Base-by-base conservation (phyloP, 2,888 invertebrate genomes). In the Thereva nobilitata region DNA sequence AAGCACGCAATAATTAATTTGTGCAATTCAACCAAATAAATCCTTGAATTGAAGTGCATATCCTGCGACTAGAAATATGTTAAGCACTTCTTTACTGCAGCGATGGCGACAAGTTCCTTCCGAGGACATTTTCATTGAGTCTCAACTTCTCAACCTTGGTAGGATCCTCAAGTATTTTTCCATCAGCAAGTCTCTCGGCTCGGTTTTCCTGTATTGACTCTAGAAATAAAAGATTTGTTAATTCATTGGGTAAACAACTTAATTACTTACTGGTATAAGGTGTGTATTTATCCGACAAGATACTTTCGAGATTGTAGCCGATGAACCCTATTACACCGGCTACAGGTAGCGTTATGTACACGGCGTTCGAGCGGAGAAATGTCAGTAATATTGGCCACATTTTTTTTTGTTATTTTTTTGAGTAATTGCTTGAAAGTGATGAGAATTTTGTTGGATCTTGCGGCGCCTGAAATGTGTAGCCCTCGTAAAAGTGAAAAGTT, bases 241-340 rank as follows among this genome's bases (percentile, higher is more conserved):
- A 54, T 35, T 38, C 6, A 5, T 4, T 47, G 7, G 41, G 1
- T 35, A 41, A 42, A 41, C 12, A 6, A 10, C 5, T 41, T n/a
- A 55, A 38, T 6, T 12, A 83, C 85, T 85, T 78, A 89, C 89
- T 85, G 71, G 82, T 88, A 73, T 86, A 89, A 0, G 91, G 91
- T 8, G 91, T 92, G 75, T 90, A 89, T 83, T 84, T 87, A 76
- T 88, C 88, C 0, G 91, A 91, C 5, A 92, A 56, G 68, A 85
- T 78, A 64, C 83, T 86, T 82, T 96, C 95, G 70, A 95, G 72
- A 74, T 94, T 90, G 78, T 96, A 96, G 37, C 97, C 97, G 73
- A 95, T 82, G 64, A 91, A 84, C 4, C 95, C 96, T 37, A 95
- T 84, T 0, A 93, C 81, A 0, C 86, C 90, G 0, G 94, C 95